These are phyloP conservation scores for Forbesichthys papilliferus DNA, from an alignment of 2,113 vertebrate genomes.

Conservation along the genomic window DNA sequence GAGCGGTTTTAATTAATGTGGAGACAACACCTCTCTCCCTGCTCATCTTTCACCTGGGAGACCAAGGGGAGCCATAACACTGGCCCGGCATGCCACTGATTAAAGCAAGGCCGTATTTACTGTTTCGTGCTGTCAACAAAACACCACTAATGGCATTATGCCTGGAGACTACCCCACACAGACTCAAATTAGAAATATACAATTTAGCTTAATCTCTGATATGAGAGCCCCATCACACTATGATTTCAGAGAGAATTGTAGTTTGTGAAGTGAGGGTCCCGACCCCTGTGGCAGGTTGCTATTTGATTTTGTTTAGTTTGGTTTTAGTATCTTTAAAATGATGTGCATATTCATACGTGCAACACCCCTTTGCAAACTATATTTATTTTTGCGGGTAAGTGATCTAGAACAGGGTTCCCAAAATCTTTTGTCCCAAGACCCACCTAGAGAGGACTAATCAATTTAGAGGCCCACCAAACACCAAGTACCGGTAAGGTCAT, in stretches of 20 bases:
- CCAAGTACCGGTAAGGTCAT: too few relatives aligned
- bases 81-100: constrained; percentile 81
- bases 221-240: constrained; percentile 68
- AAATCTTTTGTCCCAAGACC: too few relatives aligned
- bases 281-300: too few relatives aligned
- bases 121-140: constrained; percentile 82
- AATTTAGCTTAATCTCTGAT: constrained; percentile 73
- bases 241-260: constrained; percentile 57
- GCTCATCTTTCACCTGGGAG: constrained; percentile 86
- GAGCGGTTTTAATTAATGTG: constrained; percentile 79
- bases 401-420: too few relatives aligned
- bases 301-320: too few relatives aligned
- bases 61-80: constrained; percentile 81
- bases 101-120: constrained; percentile 82
- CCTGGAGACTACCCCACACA: constrained; percentile 75
- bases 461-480: too few relatives aligned
- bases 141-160: constrained; percentile 83
- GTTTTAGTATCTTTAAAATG: too few relatives aligned
- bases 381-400: too few relatives aligned
- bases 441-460: too few relatives aligned
- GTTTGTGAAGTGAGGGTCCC: not conserved
- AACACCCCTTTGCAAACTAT: too few relatives aligned
- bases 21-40: constrained; percentile 75
- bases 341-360: too few relatives aligned
- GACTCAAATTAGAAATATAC: constrained; percentile 67